Evolutionary conservation across 2,888 invertebrate species (phyloP), one percentile per base, ranked within the genome.

Genomic region (Mythimna impura): DNA sequence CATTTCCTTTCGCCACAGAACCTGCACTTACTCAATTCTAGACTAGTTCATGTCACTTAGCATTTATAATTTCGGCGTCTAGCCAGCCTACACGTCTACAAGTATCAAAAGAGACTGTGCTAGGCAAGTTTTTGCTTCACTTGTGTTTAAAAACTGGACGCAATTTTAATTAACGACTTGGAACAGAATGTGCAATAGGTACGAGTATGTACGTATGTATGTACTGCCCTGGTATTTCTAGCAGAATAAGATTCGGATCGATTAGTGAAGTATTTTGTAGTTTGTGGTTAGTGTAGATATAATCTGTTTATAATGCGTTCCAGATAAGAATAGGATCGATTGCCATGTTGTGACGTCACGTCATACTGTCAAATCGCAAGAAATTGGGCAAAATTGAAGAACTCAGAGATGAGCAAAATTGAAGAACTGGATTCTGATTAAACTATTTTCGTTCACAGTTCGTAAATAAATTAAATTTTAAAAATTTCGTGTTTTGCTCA

Each of bases 141-240:
- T 76, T 60, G 57, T 71, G 78, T 63, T 77, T 72, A 84, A 85
- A 87, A 83, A 82, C 76, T 81, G 54, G 73, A 63, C 55, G 74
- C 71, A 76, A 79, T 82, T 80, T 85, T 81, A 82, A 82, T 82
- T 85, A 79, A 71, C 77, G 78, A 72, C 47, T 80, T 67, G 76
- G 80, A 83, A 84, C 83, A 65, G 65, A 55, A 62, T 82, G 73
- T 66, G 85, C 85, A 86, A 87, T 78, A 66, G 1, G 22, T 20
- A 20, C 17, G 17, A 47, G 17, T 47, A 47, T 0, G 7, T 47
- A 43, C 0, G 43, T 36, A 20, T 7, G 57, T 58, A 58, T 58
- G 58, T 58, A 34, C 20, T 58, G 58, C 58, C 34, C 68, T 75
- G 64, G 78, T 83, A 82, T 86, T 78, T 60, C 75, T n/a, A 73